Evolutionary conservation across 2,113 vertebrate species (phyloP), one percentile per base, ranked within the genome.

Genomic region (Zosterops borbonicus): DNA sequence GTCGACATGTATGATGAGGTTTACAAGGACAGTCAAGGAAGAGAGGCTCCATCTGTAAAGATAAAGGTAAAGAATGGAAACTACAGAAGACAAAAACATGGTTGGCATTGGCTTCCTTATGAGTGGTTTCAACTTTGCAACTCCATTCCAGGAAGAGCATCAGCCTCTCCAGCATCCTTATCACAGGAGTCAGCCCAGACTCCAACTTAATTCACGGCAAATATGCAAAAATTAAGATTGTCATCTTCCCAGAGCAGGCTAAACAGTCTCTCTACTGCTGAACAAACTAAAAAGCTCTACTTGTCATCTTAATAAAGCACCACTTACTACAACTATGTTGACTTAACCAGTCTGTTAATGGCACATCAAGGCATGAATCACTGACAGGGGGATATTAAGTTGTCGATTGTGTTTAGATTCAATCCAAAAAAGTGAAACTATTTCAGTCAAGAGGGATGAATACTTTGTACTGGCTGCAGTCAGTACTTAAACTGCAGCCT

Each of bases 11-110:
- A 87, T 18, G 56, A 93, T 82, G 83, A 96, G 86, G 91, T 92
- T 93, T 94, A 97, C 47, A 95, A 39, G 94, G 94, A 95, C 95
- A 94, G 96, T 39, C 78, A 95, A 94, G 87, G 74, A 95, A 87
- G 39, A 92, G 64, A 97, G 64, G 39, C 55, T 92, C 92, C 94
- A 94, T 96, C 96, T 96, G 93, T 55, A 92, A 95, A 96, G 90
- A 74, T 88, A 88, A 97, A 92, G 5, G 15, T 55, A 82, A 95
- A 94, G 96, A 93, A 96, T 15, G 65, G 88, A 93, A 96, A 69
- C 85, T 92, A 96, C 11, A 95, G 87, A 94, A 95, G 94, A 47
- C 88, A 95, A 75, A 73, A 77, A 95, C 31, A 56, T 35, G 58
- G 60, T 62, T 79, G 83, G 94, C 80, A 79, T 17, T 42, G 60